Evolutionary conservation across 2,888 invertebrate genomes (phyloP), one percentile per base, ranked within the genome.

Genomic region (Ditylenchus weischeri): DNA sequence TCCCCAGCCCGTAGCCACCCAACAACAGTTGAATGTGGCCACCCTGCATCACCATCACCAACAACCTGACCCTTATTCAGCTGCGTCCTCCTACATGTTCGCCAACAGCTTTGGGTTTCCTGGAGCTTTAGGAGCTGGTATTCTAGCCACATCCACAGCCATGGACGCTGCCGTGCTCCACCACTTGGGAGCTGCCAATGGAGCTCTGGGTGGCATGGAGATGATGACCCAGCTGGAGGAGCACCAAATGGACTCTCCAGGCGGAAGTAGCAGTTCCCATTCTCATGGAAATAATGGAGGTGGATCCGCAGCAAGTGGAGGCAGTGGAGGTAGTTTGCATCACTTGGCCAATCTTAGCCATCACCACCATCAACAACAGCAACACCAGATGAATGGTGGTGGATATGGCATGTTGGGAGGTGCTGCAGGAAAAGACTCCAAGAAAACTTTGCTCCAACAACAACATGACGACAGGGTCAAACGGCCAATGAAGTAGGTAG

Each of bases 401-500:
- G 59, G 59, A 6, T 38, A 59, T 59, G 62, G 48, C 62, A 62
- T 62, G 43, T 7, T 48, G 43, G 59, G 23, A 35, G 10, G 10
- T 43, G 21, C 29, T 19, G 59, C 35, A 15, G 62, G 62, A 10
- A 47, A 21, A 48, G 47, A 47, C n/a, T n/a, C 49, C 23, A 57
- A 59, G 51, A 43, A 48, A 50, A 49, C 68, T 36, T 51, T 59
- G 36, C 61, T 54, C 49, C 58, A 69, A 48, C 62, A 69, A 65
- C 54, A 21, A 61, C 65, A 74, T 49, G 79, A 79, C 62, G 78
- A 77, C 62, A 73, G 79, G 72, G 81, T 81, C 65, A 81, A 81
- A 64, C 72, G 81, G n/a, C 81, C 81, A 23, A 81, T 81, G 81
- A 81, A 81, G 68, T 68, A 19, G 18, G 61, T 50, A 21, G 13